Percentiles rank a stretch among this genome's conserved stretches.
phyloP scores from a whole-genome alignment of 2,797 vertebrate species.

The Acridotheres tristis region DNA sequence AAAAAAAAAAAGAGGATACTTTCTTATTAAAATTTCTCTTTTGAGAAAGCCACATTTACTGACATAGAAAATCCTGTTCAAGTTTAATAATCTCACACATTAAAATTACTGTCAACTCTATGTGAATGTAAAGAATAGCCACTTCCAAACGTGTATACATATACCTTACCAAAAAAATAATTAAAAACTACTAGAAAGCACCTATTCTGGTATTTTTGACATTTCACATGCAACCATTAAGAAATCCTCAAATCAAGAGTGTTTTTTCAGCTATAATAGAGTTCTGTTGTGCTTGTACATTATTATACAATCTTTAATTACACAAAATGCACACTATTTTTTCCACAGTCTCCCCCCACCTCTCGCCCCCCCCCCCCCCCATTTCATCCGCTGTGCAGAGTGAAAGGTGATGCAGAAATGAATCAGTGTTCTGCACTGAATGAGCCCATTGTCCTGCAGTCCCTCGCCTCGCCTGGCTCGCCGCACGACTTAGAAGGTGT shows the following conservation, averaged over 20 bases:
- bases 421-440: constrained; percentile 56
- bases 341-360: background rate
- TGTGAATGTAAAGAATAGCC: background rate
- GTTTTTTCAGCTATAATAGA: background rate
- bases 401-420: constrained; percentile 57
- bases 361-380: accelerated
- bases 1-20: background rate
- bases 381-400: background rate
- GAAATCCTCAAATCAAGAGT: background rate
- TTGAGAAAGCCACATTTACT: background rate
- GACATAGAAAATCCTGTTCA: background rate
- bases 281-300: background rate
- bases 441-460: constrained; percentile 40
- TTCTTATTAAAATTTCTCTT: background rate
- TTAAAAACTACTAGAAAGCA: background rate
- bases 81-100: background rate
- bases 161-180: background rate
- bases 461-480: background rate
- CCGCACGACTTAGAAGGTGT: constrained; percentile 29
- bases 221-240: background rate
- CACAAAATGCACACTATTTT: background rate
- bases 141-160: background rate
- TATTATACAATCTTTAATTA: constrained; percentile 24
- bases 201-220: background rate
- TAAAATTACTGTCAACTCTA: background rate